Conservation (phyloP, 1,140 invertebrate genomes). For the Andricus grossulariae region DNA sequence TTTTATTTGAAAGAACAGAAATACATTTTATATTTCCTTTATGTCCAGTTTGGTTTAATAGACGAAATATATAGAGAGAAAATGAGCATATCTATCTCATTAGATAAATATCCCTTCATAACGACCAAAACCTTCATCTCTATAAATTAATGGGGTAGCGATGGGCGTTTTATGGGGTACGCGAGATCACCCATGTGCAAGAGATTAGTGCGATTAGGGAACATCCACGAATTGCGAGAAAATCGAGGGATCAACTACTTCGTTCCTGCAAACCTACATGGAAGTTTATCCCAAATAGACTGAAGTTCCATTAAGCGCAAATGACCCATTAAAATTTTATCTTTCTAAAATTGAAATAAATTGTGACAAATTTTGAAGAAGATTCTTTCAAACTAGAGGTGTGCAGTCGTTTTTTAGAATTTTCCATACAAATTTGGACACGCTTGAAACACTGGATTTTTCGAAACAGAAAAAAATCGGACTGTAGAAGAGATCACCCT, state of each 20-base stretch:
- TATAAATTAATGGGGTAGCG: neutral
- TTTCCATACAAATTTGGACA: no score
- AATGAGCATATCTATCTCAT: constrained; percentile 14
- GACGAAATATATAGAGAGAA: neutral
- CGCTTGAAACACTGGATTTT: no score
- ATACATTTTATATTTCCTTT: neutral
- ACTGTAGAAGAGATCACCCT: no score
- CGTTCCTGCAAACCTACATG: neutral
- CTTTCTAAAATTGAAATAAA: no score
- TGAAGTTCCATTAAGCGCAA: neutral
- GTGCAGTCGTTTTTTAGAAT: no score
- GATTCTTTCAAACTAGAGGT: no score
- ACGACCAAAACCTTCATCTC: constrained; percentile 7
- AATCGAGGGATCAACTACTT: neutral
- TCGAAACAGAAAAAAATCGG: no score
- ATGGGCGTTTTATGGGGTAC: constrained; percentile 18
- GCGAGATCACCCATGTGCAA: constrained; percentile 11
- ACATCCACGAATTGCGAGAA: constrained; percentile 7
- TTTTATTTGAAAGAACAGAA: neutral
- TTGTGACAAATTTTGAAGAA: no score
- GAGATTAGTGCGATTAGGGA: constrained; percentile 14
- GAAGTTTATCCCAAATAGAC: neutral
- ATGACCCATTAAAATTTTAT: no score
- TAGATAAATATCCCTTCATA: neutral
- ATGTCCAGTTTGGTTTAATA: neutral